Percentiles rank a stretch among this genome's conserved stretches.
Conservation (phyloP, 2,113 vertebrate genomes). For the Lophochroa leadbeateri region DNA sequence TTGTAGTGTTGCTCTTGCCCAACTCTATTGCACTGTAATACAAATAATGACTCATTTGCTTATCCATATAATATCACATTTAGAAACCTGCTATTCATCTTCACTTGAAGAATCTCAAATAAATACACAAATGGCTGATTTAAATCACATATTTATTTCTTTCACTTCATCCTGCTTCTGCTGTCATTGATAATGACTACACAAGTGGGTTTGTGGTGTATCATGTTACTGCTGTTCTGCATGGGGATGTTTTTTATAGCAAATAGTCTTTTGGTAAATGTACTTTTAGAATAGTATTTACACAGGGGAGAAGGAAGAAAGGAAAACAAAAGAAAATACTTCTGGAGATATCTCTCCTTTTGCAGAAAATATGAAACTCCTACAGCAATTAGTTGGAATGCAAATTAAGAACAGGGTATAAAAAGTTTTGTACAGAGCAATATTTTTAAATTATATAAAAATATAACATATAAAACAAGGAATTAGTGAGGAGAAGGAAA, state of each 20-base stretch:
- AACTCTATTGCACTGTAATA: neutral
- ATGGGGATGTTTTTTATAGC: neutral
- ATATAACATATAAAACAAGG: neutral
- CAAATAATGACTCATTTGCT: constrained; percentile 57
- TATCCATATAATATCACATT: constrained; percentile 16
- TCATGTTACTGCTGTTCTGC: neutral
- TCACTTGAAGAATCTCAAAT: neutral
- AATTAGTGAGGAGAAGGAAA: neutral
- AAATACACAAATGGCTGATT: neutral
- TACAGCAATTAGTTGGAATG: neutral
- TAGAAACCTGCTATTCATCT: constrained; percentile 28
- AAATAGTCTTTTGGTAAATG: neutral
- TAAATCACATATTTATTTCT: constrained; percentile 19
- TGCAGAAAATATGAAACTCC: neutral
- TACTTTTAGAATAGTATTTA: neutral
- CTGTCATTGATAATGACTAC: constrained; percentile 20
- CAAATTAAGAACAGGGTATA: neutral
- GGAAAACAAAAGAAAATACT: neutral
- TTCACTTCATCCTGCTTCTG: constrained; percentile 7
- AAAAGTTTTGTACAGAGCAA: neutral
- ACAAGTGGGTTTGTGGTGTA: neutral
- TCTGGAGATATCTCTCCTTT: neutral
- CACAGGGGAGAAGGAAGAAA: neutral
- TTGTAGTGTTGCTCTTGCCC: neutral
- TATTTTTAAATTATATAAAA: neutral